Percentiles rank a stretch among this genome's conserved stretches.
phyloP scores from a whole-genome alignment of 1,140 invertebrate genomes.

The Eriocheir sinensis region DNA sequence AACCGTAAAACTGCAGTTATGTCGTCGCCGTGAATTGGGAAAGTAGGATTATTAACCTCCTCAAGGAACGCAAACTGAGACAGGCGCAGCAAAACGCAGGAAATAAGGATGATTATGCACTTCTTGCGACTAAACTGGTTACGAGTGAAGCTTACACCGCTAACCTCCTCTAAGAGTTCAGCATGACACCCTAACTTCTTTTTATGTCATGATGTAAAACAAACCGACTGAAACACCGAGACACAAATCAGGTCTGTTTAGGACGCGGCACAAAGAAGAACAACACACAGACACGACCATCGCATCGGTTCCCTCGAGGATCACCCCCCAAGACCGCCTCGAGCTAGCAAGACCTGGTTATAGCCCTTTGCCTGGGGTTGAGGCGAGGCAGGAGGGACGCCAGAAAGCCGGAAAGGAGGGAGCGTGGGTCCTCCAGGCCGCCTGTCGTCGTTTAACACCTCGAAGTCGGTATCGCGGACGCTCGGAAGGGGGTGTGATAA shows the following conservation, averaged over 20 bases:
- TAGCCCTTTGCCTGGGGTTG: neutral
- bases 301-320: neutral
- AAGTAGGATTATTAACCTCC: constrained; percentile 8
- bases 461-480: constrained; percentile 22
- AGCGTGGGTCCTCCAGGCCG: neutral
- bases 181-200: neutral
- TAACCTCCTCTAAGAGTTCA: neutral
- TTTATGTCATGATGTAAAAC: neutral
- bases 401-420: neutral
- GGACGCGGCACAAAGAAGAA: neutral
- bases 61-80: neutral
- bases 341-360: neutral
- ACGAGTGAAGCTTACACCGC: neutral
- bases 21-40: neutral
- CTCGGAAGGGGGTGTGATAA: constrained; percentile 56
- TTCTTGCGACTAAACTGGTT: neutral
- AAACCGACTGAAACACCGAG: too few species aligned
- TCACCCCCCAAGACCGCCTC: neutral
- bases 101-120: neutral
- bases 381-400: neutral
- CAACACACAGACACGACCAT: constrained; percentile 8
- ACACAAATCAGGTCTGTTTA: too few species aligned
- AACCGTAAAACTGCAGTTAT: constrained; percentile 33
- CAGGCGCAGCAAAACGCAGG: neutral
- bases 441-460: constrained; percentile 27